Conservation (phyloP, 2,113 vertebrate genomes). For the Lipotes vexillifer region DNA sequence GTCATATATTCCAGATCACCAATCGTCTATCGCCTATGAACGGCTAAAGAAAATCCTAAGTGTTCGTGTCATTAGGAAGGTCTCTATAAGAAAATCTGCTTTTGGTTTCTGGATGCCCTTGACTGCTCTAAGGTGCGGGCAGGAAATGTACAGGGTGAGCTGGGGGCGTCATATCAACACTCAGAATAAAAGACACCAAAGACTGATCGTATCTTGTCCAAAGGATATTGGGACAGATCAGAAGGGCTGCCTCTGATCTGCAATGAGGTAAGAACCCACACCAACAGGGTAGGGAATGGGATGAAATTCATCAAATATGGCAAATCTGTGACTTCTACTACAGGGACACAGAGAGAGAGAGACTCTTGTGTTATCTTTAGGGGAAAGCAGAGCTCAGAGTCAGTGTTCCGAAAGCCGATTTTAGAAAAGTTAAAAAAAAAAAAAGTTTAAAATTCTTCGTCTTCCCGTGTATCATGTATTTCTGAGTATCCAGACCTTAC, state of each 20-base stretch:
- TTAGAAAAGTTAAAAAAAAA: neutral
- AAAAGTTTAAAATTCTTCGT: neutral
- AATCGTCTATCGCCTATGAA: neutral
- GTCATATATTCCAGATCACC: rapidly evolving
- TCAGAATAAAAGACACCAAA: neutral
- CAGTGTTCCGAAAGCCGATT: neutral
- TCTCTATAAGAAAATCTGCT: rapidly evolving
- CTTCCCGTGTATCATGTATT: rapidly evolving
- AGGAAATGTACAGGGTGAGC: neutral
- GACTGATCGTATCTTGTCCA: rapidly evolving
- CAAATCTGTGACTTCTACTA: neutral
- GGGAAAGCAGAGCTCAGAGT: neutral
- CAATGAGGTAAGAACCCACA: rapidly evolving
- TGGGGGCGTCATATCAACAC: neutral
- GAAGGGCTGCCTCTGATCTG: neutral
- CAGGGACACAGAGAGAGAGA: neutral
- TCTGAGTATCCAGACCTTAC: rapidly evolving
- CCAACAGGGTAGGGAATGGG: rapidly evolving
- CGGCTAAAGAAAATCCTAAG: rapidly evolving
- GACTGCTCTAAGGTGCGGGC: rapidly evolving
- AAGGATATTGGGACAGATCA: neutral
- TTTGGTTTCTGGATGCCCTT: neutral
- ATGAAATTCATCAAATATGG: neutral
- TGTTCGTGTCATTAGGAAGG: neutral
- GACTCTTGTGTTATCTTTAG: neutral